These are phyloP conservation scores for Cyaniris semiargus DNA, from an alignment of 2,888 invertebrate species.

Conservation along the genomic window DNA sequence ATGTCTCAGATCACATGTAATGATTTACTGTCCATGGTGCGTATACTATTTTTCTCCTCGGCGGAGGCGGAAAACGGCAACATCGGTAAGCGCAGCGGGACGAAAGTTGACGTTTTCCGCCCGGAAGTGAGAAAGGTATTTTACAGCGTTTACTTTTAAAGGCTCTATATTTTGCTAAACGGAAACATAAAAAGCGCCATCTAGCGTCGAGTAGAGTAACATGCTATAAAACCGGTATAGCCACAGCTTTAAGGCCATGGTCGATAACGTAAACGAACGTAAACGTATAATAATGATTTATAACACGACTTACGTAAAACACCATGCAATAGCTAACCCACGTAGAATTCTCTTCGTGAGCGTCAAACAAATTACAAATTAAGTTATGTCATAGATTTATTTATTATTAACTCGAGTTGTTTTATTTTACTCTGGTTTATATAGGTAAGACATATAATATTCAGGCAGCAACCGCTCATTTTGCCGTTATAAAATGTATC, in stretches of 20 bases:
- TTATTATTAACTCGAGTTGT: too few species aligned
- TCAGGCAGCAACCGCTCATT: too few species aligned
- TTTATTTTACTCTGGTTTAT: too few species aligned
- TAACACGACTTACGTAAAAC: slow-evolving; percentile 3
- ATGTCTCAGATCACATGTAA: too few species aligned
- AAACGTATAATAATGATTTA: slow-evolving; percentile 20
- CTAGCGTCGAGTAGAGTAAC: not conserved
- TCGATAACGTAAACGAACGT: slow-evolving; percentile 5
- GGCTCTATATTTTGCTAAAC: not conserved
- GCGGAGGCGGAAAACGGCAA: too few species aligned
- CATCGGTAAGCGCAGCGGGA: too few species aligned
- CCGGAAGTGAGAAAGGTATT: not conserved
- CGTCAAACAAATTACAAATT: not conserved
- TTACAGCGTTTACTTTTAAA: not conserved
- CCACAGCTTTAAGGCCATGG: not conserved
- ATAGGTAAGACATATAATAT: too few species aligned
- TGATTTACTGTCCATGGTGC: too few species aligned
- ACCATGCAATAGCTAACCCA: slow-evolving; percentile 7
- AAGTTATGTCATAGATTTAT: not conserved
- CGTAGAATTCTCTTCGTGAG: slow-evolving; percentile 1
- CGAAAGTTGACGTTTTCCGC: too few species aligned
- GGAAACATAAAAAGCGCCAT: not conserved
- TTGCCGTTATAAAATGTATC: too few species aligned
- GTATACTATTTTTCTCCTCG: too few species aligned
- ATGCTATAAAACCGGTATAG: not conserved